Evolutionary conservation across 2,888 invertebrate genomes (phyloP), one percentile per base, ranked within the genome.

Genomic region (Emmelina monodactyla): DNA sequence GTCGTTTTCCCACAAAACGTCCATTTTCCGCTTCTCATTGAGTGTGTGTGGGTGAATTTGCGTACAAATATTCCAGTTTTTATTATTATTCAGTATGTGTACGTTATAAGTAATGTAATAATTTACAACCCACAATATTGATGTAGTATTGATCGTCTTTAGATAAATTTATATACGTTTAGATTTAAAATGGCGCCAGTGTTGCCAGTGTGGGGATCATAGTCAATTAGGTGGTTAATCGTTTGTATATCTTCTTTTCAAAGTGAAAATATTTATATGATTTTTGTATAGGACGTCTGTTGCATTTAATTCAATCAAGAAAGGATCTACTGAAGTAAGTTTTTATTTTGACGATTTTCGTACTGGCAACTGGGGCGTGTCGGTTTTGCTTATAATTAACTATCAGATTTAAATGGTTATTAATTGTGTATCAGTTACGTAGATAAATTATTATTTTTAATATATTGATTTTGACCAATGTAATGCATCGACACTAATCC

Each of bases 391-490:
- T 49, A 53, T 46, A 58, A 54, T 56, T 59, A 54, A 56, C 48
- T 54, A 56, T 50, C 65, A 53, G 60, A 56, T 66, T 64, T 50
- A 58, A 58, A 61, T 62, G 65, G 57, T 69, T 67, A 64, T 60
- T 50, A 40, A 55, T 63, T 67, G 60, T 70, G 68, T 66, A 73
- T 71, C 64, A 55, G 55, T 66, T 62, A 54, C 70, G 62, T 72
- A 72, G 67, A 67, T 76, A 73, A 72, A 71, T 72, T 73, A 72
- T 72, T 25, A 29, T 70, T 59, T 62, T 64, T 67, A 66, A 62
- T 65, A 69, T 66, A 66, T 72, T 67, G 65, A 62, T 72, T 54
- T 63, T 66, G 76, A 73, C 72, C 69, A 72, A 72, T 69, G 68
- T 64, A 69, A 69, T 69, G 73, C 72, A 72, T 73, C 73, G 73